Evolutionary conservation across 2,113 vertebrate genomes (phyloP), one percentile per base, ranked within the genome.

Genomic region (Mormyrus lacerda): DNA sequence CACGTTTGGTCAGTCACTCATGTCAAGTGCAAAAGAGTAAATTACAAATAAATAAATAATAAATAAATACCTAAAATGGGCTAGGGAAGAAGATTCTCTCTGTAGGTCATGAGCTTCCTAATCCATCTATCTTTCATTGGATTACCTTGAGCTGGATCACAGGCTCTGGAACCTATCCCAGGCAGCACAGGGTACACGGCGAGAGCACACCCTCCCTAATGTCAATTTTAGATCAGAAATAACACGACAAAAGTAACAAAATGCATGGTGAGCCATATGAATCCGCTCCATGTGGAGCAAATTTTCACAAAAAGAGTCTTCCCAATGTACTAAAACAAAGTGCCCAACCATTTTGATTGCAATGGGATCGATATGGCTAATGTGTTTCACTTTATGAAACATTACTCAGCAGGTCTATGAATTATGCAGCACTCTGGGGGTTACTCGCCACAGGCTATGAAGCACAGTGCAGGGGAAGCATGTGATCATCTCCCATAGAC

Each of bases 381-480:
- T 92, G 91, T 89, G 42, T 89, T 90, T 93, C 88, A 90, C 91
- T 94, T 94, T 91, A 92, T 94, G 90, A 93, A 93, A 92, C 91
- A 90, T 92, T 93, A 91, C 91, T 92, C 53, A 48, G 89, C 91
- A 91, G 90, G 42, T 55, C 91, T 92, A 93, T 95, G 91, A 95
- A 93, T 95, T 93, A 94, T 94, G 93, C 89, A 94, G 91, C 69
- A 90, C 88, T 92, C 84, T 73, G 13, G 61, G 73, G 88, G 42
- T 88, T 87, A 91, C 89, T 89, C 91, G 91, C 92, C 91, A 90
- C 91, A 92, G 85, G 89, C 92, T 87, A 88, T 17, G 17, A 76
- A 83, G 91, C 91, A 90, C 88, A 79, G 90, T 11, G 13, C 88
- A 55, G 86, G 89, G 88, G 91, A 91, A 88, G 91, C 92, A 94